Evolutionary conservation across 2,113 vertebrate genomes (phyloP).

Genomic region (Pelmatolapia mariae): DNA sequence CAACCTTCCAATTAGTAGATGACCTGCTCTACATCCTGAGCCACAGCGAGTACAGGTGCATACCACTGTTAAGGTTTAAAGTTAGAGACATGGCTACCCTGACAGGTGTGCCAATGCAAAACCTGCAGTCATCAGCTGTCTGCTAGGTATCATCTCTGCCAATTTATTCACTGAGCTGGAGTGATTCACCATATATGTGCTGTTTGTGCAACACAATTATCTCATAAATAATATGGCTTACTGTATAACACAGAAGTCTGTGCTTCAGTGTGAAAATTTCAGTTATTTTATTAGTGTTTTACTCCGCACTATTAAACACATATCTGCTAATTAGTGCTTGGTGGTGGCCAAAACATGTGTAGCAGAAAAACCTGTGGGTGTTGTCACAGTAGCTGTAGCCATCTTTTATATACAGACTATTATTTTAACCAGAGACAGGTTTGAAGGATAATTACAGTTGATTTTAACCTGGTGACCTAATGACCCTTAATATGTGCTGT

Average conservation of each 20-base stretch:
- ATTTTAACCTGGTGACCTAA: background rate
- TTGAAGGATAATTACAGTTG: background rate
- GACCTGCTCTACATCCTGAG: background rate
- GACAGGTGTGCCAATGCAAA: background rate
- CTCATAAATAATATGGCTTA: background rate
- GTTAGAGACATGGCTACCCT: background rate
- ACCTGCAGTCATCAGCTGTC: background rate
- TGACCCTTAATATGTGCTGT: too few relatives aligned
- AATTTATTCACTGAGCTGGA: background rate
- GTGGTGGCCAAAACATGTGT: background rate
- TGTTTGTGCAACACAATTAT: background rate
- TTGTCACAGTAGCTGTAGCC: background rate
- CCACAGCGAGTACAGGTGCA: background rate
- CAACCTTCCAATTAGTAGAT: background rate
- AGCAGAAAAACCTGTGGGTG: background rate
- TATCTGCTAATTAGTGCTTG: background rate
- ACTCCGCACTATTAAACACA: accelerated
- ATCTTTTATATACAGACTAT: background rate
- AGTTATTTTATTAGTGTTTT: background rate
- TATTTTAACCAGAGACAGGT: background rate
- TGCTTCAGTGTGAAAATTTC: background rate
- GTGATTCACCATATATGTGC: background rate
- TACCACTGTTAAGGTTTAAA: background rate
- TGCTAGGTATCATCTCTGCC: background rate
- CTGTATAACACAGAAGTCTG: background rate